Evolutionary conservation across 2,113 vertebrate species (phyloP).

Genomic region (Lamprotornis superbus): DNA sequence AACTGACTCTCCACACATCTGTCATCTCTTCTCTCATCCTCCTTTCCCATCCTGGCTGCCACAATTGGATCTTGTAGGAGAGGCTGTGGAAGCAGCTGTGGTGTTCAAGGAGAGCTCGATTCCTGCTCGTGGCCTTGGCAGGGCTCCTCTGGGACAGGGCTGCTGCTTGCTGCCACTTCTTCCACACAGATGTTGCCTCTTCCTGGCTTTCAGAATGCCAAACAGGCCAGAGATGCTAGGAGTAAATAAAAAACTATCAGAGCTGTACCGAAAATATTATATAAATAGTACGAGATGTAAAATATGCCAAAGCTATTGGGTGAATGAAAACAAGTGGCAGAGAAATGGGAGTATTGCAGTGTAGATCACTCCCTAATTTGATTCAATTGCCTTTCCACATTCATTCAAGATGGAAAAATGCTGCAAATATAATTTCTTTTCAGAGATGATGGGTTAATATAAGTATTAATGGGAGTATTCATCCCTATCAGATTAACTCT

Average conservation of each 20-base stretch:
- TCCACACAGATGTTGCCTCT: not conserved
- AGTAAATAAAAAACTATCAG: not conserved
- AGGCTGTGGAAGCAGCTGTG: not conserved
- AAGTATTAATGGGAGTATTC: not conserved
- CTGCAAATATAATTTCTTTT: slow-evolving; percentile 34
- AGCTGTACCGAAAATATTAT: rapidly evolving
- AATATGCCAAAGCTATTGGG: not conserved
- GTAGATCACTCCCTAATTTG: not conserved
- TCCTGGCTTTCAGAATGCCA: not conserved
- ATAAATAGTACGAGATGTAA: not conserved
- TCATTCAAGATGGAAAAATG: slow-evolving; percentile 29
- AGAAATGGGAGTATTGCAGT: not conserved
- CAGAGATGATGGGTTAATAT: slow-evolving; percentile 2
- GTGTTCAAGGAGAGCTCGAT: not conserved
- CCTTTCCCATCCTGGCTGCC: not conserved
- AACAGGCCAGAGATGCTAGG: not conserved
- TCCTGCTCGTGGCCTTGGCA: not conserved
- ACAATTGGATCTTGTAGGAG: not conserved
- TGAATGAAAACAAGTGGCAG: not conserved
- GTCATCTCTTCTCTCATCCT: not conserved
- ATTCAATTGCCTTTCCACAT: not conserved
- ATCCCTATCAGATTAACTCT: not conserved
- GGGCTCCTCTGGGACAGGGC: not conserved
- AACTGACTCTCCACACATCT: not conserved
- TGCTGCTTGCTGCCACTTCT: not conserved